Evolutionary conservation across 2,888 invertebrate genomes (phyloP).

Genomic region (Portevinia maculata): DNA sequence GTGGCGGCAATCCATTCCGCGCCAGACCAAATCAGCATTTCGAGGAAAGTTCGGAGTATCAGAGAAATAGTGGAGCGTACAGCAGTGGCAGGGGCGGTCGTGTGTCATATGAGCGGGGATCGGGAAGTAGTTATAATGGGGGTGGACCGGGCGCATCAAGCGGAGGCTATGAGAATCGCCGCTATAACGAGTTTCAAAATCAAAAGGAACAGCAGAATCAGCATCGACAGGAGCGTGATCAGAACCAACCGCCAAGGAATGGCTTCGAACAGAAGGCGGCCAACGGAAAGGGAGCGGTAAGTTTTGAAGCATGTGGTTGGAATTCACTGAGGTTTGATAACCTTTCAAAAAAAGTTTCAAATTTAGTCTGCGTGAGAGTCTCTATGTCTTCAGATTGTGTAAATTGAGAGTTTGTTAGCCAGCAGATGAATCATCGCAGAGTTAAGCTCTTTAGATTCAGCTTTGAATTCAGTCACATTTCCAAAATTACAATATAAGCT

Average conservation of each 20-base stretch:
- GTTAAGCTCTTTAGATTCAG: too few relatives aligned
- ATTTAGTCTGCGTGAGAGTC: too few relatives aligned
- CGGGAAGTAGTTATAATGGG: conserved; percentile 39
- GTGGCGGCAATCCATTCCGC: conserved; percentile 51
- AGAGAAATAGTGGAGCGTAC: conserved; percentile 35
- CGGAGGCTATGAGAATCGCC: conserved; percentile 62
- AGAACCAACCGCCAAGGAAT: conserved; percentile 42
- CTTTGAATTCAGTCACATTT: too few relatives aligned
- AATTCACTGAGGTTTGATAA: too few relatives aligned
- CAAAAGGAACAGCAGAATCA: conserved; percentile 46
- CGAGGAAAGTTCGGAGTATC: conserved; percentile 52
- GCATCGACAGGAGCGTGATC: conserved; percentile 28
- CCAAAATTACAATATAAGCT: too few relatives aligned
- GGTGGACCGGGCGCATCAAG: conserved; percentile 26
- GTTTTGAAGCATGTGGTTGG: neutral
- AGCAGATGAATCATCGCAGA: too few relatives aligned
- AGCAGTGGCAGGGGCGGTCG: conserved; percentile 70
- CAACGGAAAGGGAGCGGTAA: conserved; percentile 55
- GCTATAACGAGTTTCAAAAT: conserved; percentile 43
- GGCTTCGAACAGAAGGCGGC: conserved; percentile 51
- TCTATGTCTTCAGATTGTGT: too few relatives aligned
- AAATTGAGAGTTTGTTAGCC: too few relatives aligned
- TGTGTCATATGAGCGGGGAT: conserved; percentile 60
- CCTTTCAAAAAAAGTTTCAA: too few relatives aligned
- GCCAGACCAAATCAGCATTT: conserved; percentile 59